Percentiles rank a stretch among this genome's conserved stretches.
phyloP scores from a whole-genome alignment of 2,888 invertebrate species.

The Aspidiotus rigidus region DNA sequence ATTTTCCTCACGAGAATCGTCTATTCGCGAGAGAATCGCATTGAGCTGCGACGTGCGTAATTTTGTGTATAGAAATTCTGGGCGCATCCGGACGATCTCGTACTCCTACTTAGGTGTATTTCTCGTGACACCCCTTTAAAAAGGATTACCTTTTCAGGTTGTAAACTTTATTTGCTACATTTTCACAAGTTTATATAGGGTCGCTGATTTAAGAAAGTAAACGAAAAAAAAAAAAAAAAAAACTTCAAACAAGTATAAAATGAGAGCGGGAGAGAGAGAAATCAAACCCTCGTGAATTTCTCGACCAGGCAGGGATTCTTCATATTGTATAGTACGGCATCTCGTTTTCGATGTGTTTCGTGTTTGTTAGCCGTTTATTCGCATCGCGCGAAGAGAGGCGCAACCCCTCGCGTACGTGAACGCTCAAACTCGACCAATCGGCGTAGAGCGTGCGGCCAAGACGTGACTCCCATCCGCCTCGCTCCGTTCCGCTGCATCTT shows the following conservation, averaged over 20 bases:
- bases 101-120: no score
- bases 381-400: conserved; percentile 17
- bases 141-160: background rate
- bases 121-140: no score
- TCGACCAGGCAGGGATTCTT: background rate
- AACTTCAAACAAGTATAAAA: conserved; percentile 9
- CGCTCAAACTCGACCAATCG: conserved; percentile 27
- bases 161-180: conserved; percentile 16
- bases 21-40: no score
- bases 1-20: no score
- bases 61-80: no score
- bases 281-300: conserved; percentile 17
- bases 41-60: no score
- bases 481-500: conserved; percentile 13
- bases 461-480: conserved; percentile 26
- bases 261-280: no score
- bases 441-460: conserved; percentile 17
- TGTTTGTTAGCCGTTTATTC: conserved; percentile 29
- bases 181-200: conserved; percentile 19
- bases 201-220: conserved; percentile 12
- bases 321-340: no score
- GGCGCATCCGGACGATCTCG: no score
- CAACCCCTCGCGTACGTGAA: conserved; percentile 26
- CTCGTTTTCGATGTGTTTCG: background rate
- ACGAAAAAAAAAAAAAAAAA: conserved; percentile 8